phyloP scores from a whole-genome alignment of 2,113 vertebrate species.

The Orientallactaga bullata region DNA sequence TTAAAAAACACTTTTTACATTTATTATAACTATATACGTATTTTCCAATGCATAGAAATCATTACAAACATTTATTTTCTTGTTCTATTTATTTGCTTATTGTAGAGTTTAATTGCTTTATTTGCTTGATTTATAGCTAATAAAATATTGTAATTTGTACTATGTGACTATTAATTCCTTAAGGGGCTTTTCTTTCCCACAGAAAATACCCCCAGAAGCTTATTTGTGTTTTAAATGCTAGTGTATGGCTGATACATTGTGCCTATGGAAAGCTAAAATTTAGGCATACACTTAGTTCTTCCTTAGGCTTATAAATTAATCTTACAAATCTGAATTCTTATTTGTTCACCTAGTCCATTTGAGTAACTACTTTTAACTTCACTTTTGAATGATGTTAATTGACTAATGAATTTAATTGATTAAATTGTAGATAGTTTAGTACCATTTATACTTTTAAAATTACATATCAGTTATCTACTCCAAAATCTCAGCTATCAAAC shows the following conservation, averaged over 20 bases:
- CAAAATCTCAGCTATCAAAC: background rate
- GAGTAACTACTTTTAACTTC: background rate
- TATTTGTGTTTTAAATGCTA: slow-evolving; percentile 40
- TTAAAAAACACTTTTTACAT: too few relatives aligned
- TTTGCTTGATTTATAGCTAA: background rate
- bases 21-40: background rate
- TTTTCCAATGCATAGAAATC: slow-evolving; percentile 4
- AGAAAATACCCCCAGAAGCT: slow-evolving; percentile 9
- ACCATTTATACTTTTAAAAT: background rate
- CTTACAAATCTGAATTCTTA: background rate
- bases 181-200: background rate
- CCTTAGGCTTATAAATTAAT: background rate
- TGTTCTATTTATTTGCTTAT: background rate
- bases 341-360: background rate
- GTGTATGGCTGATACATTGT: background rate
- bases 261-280: background rate
- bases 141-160: slow-evolving; percentile 3
- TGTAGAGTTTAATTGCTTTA: background rate
- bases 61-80: background rate
- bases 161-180: background rate
- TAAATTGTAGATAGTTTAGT: background rate
- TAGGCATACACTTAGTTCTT: background rate
- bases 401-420: background rate
- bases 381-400: background rate
- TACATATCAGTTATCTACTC: background rate